These are phyloP conservation scores for Cosmia trapezina DNA, from an alignment of 2,888 invertebrate genomes.

Conservation along the genomic window DNA sequence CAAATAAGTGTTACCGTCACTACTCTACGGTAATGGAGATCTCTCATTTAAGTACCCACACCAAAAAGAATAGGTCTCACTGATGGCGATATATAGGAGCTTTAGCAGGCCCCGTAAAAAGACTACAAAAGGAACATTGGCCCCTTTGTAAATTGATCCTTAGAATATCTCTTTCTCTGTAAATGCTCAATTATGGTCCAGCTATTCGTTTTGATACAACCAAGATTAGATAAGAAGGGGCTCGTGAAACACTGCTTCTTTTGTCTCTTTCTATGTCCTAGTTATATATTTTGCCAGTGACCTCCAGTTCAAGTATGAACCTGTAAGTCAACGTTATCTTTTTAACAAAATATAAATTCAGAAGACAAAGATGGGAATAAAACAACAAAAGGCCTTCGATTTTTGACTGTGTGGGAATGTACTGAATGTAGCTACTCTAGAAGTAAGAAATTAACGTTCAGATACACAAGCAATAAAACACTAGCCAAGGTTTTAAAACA, in stretches of 20 bases:
- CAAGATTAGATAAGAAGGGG: too few relatives aligned
- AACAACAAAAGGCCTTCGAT: conserved; percentile 30
- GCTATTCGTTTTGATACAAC: not conserved
- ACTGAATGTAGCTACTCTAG: not conserved
- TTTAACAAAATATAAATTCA: not conserved
- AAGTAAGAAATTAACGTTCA: not conserved
- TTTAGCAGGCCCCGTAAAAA: not conserved
- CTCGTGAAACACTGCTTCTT: not conserved
- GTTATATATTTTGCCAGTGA: not conserved
- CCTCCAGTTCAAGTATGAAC: not conserved
- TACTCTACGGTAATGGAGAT: conserved; percentile 60
- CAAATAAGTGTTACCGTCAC: conserved; percentile 55
- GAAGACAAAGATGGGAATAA: conserved; percentile 17
- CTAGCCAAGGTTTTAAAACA: conserved; percentile 47
- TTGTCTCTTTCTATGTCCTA: not conserved
- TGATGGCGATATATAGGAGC: conserved; percentile 36
- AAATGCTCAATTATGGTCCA: not conserved
- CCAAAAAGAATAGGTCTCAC: conserved; percentile 16
- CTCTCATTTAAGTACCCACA: conserved; percentile 50
- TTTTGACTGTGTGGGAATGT: conserved; percentile 12
- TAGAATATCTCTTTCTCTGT: not conserved
- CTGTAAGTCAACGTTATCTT: not conserved
- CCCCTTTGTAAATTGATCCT: not conserved
- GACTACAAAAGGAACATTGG: not conserved
- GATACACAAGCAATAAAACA: conserved; percentile 36